phyloP scores from a whole-genome alignment of 1,140 invertebrate genomes.

The Eriosoma lanigerum region DNA sequence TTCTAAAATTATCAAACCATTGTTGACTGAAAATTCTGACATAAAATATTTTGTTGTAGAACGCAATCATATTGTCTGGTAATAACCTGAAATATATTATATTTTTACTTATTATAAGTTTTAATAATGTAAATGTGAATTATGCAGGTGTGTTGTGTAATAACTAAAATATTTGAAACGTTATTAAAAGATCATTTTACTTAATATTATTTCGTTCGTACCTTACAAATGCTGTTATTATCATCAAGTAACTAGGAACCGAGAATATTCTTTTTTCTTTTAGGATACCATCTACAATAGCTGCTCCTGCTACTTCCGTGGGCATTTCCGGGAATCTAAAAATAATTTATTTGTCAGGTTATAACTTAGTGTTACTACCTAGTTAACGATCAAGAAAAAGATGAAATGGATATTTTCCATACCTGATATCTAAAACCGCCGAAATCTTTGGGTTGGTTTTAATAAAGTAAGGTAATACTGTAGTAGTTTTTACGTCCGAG shows the following conservation, averaged over 20 bases:
- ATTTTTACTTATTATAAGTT: neutral
- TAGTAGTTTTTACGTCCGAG: conserved; percentile 46
- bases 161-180: no score
- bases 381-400: neutral
- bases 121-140: no score
- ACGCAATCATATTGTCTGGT: neutral
- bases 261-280: conserved; percentile 15
- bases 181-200: neutral
- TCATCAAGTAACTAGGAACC: neutral
- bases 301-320: neutral
- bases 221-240: neutral
- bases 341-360: no score
- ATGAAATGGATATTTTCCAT: neutral
- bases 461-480: conserved; percentile 52
- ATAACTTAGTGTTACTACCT: neutral
- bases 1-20: no score
- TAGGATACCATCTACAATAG: conserved; percentile 3
- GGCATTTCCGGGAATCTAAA: conserved; percentile 22
- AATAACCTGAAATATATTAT: conserved; percentile 12
- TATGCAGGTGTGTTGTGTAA: neutral
- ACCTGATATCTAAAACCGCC: conserved; percentile 49
- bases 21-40: no score
- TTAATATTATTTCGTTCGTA: neutral
- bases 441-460: conserved; percentile 36
- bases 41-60: neutral